Evolutionary conservation across 1,140 invertebrate genomes (phyloP).

Genomic region (Holotrichia oblita): DNA sequence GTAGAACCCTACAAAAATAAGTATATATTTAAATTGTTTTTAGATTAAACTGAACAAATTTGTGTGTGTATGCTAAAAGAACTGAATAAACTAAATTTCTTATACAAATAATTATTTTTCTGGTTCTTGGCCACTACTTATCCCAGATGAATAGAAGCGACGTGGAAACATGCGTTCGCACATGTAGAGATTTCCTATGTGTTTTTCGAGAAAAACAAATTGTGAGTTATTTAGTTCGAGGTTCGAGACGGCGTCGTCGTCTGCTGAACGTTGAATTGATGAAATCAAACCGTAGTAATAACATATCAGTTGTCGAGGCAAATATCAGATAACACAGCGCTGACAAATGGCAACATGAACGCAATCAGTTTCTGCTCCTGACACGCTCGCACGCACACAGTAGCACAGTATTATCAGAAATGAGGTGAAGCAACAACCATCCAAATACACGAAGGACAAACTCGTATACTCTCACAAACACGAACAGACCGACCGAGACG

Average conservation of each 20-base stretch:
- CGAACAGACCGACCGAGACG: not conserved
- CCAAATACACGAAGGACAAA: slow-evolving; percentile 3
- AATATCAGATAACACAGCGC: slow-evolving; percentile 28
- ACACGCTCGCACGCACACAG: not conserved
- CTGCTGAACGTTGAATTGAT: slow-evolving; percentile 20
- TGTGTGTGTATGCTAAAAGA: too few species aligned
- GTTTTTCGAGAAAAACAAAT: slow-evolving; percentile 9
- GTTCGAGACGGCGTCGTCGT: slow-evolving; percentile 18
- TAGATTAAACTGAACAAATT: too few species aligned
- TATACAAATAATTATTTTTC: too few species aligned
- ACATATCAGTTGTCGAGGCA: slow-evolving; percentile 34
- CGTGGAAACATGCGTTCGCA: not conserved
- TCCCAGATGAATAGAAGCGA: too few species aligned
- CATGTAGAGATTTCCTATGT: not conserved
- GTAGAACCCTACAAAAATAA: too few species aligned
- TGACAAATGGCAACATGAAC: slow-evolving; percentile 35
- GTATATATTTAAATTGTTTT: too few species aligned
- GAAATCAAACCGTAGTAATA: slow-evolving; percentile 31
- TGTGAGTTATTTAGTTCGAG: slow-evolving; percentile 20
- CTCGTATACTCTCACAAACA: not conserved
- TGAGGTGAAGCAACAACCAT: slow-evolving; percentile 9
- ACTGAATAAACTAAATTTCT: too few species aligned
- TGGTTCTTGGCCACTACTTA: too few species aligned
- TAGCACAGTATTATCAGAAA: slow-evolving; percentile 5
- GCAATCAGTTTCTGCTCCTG: slow-evolving; percentile 35